Conservation (phyloP, 2,888 invertebrate species). For the Tipula helvola region DNA sequence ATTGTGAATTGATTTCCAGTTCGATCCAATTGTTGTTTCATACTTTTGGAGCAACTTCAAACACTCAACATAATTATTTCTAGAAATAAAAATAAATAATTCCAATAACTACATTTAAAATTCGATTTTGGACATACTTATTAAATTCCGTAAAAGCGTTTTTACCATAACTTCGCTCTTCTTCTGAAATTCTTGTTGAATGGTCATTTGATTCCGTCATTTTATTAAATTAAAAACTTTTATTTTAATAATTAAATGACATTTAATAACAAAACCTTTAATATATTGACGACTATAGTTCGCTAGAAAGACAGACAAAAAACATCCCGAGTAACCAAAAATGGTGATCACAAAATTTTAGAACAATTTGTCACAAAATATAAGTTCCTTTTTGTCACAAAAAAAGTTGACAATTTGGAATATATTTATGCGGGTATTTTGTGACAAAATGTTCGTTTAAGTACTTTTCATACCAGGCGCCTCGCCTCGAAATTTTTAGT, state of each 20-base stretch:
- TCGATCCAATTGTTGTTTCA: background rate
- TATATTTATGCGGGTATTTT: too few species aligned
- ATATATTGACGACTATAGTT: too few species aligned
- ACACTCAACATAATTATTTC: slow-evolving; percentile 12
- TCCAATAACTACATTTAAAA: background rate
- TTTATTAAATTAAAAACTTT: background rate
- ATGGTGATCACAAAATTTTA: too few species aligned
- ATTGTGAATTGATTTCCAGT: slow-evolving; percentile 55
- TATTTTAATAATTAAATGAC: background rate
- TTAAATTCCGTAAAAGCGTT: background rate
- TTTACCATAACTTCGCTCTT: background rate
- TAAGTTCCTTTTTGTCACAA: too few species aligned
- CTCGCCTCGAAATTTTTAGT: too few species aligned
- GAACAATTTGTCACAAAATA: too few species aligned
- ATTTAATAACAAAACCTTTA: too few species aligned
- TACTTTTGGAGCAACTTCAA: slow-evolving; percentile 12
- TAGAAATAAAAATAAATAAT: background rate
- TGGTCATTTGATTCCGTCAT: background rate
- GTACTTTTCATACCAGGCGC: too few species aligned
- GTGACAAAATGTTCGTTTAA: too few species aligned
- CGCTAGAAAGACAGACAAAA: too few species aligned
- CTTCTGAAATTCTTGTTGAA: background rate
- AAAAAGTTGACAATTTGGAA: too few species aligned
- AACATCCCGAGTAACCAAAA: too few species aligned
- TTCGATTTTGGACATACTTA: background rate